Base-by-base conservation (phyloP, 1,140 invertebrate species). In the Hirudo medicinalis region DNA sequence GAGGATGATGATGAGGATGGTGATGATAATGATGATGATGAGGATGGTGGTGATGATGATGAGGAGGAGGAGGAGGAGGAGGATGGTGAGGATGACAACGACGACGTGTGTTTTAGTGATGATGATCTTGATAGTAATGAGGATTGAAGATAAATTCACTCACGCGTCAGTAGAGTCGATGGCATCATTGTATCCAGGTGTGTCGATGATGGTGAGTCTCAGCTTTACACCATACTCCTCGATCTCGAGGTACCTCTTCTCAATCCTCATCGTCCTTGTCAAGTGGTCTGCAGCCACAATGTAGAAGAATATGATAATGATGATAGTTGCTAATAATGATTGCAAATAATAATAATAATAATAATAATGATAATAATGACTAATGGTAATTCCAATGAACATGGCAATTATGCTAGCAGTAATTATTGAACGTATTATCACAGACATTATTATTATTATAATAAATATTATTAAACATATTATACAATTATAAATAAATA, bases 181-280 rank as follows among this genome's bases (percentile, higher is more conserved):
- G 27, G 60, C 49, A 27, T 74, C 73, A 32, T 69, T 72, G 84
- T 94, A 99, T 19, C 96, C 96, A 49, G 95, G 95, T 4, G 96
- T 99, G 81, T 99, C 95, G 0, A 97, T 90, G 69, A 93, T 80
- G 79, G 90, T 89, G 74, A 91, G 82, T 79, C 88, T 88, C 72
- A 94, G 83, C 43, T 85, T 84, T 19, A 89, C 85, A 63, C 81
- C 82, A 74, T 80, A 80, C 72, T 84, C 82, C 73, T 83, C 83
- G 25, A 85, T 81, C 69, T 82, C 81, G 20, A 82, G 69, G 63
- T 78, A 76, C 57, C 78, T 79, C 75, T 78, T 80, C 67, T 80
- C 79, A 53, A 81, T 79, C 66, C 75, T 57, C 8, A 80, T 76
- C 32, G 81, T 82, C 55, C 77, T 76, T 17, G 76, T 66, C 69